These are phyloP conservation scores for Rattus rattus DNA, from an alignment of 2,113 vertebrate species.

Conservation along the genomic window DNA sequence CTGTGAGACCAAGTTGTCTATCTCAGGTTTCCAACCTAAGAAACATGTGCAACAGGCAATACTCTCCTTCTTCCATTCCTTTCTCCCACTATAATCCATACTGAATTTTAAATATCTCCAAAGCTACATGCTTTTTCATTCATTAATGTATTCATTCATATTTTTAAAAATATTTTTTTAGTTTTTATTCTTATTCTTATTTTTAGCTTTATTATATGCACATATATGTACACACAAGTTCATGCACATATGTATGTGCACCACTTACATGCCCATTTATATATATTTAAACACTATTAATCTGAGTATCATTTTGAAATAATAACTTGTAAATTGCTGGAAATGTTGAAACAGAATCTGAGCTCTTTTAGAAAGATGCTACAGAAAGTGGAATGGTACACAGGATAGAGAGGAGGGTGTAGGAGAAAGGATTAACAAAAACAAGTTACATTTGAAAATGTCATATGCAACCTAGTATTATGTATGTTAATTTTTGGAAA, in stretches of 20 bases:
- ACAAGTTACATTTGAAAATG: background rate
- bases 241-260: background rate
- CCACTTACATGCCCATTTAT: background rate
- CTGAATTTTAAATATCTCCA: background rate
- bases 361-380: background rate
- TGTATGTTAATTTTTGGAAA: background rate
- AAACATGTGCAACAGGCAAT: background rate
- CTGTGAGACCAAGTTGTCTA: background rate
- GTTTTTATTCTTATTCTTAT: background rate
- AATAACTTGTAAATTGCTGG: background rate
- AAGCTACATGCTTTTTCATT: background rate
- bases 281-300: slow-evolving; percentile 9
- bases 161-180: background rate
- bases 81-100: background rate
- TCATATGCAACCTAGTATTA: background rate
- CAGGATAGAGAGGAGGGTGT: background rate
- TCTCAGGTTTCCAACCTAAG: background rate
- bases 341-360: slow-evolving; percentile 12
- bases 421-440: background rate
- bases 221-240: background rate
- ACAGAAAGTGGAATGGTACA: no score
- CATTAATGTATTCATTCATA: background rate
- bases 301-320: background rate
- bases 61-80: background rate
- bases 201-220: no score